Percentiles rank a stretch among this genome's conserved stretches.
Evolutionary conservation across 2,113 vertebrate genomes (phyloP).

Genomic region (Vimba vimba): DNA sequence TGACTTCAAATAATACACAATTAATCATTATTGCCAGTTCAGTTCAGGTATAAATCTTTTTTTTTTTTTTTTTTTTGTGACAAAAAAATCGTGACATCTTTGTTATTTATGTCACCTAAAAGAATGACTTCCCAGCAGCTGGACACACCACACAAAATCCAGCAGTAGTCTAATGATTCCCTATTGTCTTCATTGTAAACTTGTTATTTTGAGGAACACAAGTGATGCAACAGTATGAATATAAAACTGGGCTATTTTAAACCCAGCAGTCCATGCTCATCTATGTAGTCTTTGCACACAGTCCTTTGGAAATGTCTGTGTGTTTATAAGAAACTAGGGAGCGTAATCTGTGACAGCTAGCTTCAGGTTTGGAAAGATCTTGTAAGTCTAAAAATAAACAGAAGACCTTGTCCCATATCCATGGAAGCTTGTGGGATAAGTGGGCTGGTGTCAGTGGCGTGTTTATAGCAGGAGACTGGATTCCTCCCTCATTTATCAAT

Average conservation of each 20-base stretch:
- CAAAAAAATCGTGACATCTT: not conserved
- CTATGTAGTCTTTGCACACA: not conserved
- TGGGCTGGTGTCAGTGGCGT: slow-evolving; percentile 61
- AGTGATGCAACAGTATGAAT: not conserved
- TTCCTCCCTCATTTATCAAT: slow-evolving; percentile 27
- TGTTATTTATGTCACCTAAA: not conserved
- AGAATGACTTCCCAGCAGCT: not conserved
- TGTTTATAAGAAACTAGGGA: not conserved
- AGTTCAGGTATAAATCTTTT: not conserved
- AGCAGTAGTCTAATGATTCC: slow-evolving; percentile 12
- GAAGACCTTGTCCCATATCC: slow-evolving; percentile 66
- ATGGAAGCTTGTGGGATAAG: slow-evolving; percentile 51
- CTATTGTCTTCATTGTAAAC: not conserved
- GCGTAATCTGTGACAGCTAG: not conserved
- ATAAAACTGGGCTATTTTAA: slow-evolving; percentile 24
- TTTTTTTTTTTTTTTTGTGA: not conserved
- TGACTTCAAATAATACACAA: not conserved
- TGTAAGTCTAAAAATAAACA: slow-evolving; percentile 60
- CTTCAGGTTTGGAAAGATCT: slow-evolving; percentile 58
- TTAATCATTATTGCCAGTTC: no score
- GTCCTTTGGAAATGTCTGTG: not conserved
- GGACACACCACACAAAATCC: not conserved
- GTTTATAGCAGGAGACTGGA: slow-evolving; percentile 30
- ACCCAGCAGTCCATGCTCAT: slow-evolving; percentile 13
- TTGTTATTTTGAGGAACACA: not conserved